phyloP scores from a whole-genome alignment of 2,113 vertebrate species.

The Forbesichthys agassizii region DNA sequence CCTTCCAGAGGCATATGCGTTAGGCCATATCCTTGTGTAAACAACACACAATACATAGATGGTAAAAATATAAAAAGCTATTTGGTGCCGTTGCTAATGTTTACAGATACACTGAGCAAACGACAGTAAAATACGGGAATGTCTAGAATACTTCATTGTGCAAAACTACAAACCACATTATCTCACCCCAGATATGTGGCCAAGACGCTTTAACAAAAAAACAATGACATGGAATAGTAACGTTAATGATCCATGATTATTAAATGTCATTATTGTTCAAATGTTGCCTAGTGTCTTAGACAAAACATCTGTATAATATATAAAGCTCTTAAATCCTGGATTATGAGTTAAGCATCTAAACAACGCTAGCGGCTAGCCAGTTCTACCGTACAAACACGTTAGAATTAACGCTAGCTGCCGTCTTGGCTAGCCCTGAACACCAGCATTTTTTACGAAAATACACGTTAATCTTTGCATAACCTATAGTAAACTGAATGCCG shows the following conservation, averaged over 20 bases:
- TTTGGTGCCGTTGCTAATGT: too few relatives aligned
- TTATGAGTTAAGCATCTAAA: slow-evolving; percentile 53
- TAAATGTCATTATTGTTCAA: not conserved
- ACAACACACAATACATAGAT: not conserved
- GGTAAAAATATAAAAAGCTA: not conserved
- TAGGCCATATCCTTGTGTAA: not conserved
- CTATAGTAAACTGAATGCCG: too few relatives aligned
- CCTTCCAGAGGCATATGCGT: not conserved
- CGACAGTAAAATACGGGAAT: not conserved
- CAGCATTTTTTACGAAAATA: not conserved
- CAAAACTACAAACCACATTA: not conserved
- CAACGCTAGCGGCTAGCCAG: slow-evolving; percentile 33
- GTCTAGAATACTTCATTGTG: not conserved
- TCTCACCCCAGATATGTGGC: not conserved
- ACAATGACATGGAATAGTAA: too few relatives aligned
- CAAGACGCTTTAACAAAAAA: too few relatives aligned
- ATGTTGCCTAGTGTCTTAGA: not conserved
- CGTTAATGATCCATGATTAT: too few relatives aligned
- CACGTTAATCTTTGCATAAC: not conserved
- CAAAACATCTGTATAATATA: not conserved
- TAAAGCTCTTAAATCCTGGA: slow-evolving; percentile 48
- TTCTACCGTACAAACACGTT: slow-evolving; percentile 28
- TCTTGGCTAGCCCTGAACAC: slow-evolving; percentile 22
- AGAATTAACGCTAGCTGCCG: slow-evolving; percentile 32
- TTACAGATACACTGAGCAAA: not conserved